phyloP scores from a whole-genome alignment of 1,140 invertebrate species.

The Hesperophylax magnus region DNA sequence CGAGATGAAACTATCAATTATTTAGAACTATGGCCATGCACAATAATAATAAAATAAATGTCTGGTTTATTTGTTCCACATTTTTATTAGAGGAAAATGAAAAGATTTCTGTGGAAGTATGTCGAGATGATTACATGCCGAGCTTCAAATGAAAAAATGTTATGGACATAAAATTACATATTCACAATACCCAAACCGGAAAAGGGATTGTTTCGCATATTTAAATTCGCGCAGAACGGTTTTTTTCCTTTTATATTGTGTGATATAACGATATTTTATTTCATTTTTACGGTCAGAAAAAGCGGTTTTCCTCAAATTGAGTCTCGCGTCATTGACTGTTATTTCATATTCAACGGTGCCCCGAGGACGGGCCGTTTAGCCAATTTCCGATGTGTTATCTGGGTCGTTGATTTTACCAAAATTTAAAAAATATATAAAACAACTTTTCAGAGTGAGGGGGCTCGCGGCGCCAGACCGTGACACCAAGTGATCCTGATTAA shows the following conservation, averaged over 20 bases:
- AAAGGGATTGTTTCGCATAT: too few relatives aligned
- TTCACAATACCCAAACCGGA: too few relatives aligned
- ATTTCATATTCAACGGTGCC: conserved; percentile 7
- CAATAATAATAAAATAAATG: too few relatives aligned
- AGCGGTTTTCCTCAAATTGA: conserved; percentile 17
- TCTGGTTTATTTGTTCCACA: too few relatives aligned
- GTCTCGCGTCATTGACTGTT: conserved; percentile 23
- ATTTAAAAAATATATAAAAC: conserved; percentile 14
- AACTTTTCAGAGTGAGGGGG: conserved; percentile 2
- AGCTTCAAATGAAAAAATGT: too few relatives aligned
- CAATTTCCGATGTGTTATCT: conserved; percentile 34
- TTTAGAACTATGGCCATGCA: too few relatives aligned
- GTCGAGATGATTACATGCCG: too few relatives aligned
- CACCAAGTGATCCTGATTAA: conserved; percentile 4
- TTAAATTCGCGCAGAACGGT: too few relatives aligned
- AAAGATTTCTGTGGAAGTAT: background rate
- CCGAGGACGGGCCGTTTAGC: conserved; percentile 21
- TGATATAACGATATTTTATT: background rate
- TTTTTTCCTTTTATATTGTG: too few relatives aligned
- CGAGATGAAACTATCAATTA: too few relatives aligned
- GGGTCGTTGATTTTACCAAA: conserved; percentile 22
- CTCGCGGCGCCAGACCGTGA: conserved; percentile 31
- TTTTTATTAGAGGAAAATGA: too few relatives aligned
- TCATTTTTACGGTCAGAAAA: background rate
- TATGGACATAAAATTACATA: too few relatives aligned